Conservation (phyloP, 30 jellyfish, hydroid and myxozoan genomes). For the Hydractinia symbiolongicarpus region DNA sequence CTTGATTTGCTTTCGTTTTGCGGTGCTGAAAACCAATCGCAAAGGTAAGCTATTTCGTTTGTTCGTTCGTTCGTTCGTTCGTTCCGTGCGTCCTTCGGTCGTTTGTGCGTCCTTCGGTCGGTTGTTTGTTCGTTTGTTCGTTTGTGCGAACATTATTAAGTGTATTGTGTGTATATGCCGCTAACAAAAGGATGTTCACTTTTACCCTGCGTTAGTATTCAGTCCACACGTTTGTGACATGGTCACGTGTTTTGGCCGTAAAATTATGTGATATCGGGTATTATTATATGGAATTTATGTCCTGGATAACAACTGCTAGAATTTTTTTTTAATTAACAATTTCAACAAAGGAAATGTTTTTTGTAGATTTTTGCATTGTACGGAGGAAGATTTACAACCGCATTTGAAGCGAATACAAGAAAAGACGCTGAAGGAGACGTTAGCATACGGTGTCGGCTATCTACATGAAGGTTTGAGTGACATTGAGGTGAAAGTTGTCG, state of each 20-base stretch:
- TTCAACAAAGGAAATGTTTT: neutral
- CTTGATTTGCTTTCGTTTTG: slow-evolving; percentile 77
- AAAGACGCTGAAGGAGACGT: slow-evolving; percentile 81
- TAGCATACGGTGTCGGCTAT: slow-evolving; percentile 94
- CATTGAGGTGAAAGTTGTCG: slow-evolving; percentile 74
- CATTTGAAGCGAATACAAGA: slow-evolving; percentile 77
- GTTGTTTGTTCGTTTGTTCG: neutral
- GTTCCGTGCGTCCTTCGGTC: neutral
- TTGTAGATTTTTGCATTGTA: slow-evolving; percentile 72
- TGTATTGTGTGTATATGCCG: no score
- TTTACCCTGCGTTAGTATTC: no score
- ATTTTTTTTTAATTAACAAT: no score
- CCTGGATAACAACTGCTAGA: no score
- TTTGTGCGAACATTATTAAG: neutral
- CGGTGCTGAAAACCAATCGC: slow-evolving; percentile 95
- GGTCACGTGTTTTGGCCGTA: no score
- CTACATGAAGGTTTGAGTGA: slow-evolving; percentile 89
- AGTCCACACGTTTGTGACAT: no score
- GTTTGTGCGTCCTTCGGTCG: no score
- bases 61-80: neutral
- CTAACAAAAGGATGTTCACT: no score
- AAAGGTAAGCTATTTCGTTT: slow-evolving; percentile 39
- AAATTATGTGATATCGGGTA: no score
- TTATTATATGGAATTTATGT: no score
- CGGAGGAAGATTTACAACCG: slow-evolving; percentile 88